phyloP scores from a whole-genome alignment of 2,888 invertebrate genomes.

The Lasius platythorax region DNA sequence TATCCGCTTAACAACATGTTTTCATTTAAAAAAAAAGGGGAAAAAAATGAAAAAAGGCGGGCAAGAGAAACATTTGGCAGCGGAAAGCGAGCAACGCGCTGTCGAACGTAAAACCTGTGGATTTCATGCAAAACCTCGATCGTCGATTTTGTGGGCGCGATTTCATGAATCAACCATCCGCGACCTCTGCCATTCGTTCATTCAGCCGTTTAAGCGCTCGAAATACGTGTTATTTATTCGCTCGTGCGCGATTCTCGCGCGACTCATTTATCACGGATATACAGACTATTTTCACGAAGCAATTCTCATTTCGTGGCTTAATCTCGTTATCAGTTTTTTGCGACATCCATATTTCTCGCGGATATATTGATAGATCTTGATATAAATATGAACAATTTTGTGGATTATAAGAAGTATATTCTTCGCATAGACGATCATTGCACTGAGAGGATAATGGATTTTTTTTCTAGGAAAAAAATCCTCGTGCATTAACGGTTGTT shows the following conservation, averaged over 20 bases:
- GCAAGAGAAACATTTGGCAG: neutral
- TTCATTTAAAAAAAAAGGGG: neutral
- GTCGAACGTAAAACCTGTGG: conserved; percentile 63
- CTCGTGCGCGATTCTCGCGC: conserved; percentile 30
- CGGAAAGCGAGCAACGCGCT: neutral
- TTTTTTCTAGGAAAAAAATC: neutral
- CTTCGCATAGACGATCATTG: neutral
- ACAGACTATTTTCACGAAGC: neutral
- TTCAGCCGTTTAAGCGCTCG: conserved; percentile 33
- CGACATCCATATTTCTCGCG: neutral
- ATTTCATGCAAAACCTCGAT: conserved; percentile 60
- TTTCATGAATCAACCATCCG: conserved; percentile 51
- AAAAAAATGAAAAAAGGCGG: neutral
- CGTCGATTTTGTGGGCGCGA: conserved; percentile 63
- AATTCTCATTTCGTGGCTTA: neutral
- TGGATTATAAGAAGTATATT: neutral
- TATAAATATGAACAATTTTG: neutral
- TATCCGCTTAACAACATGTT: conserved; percentile 27
- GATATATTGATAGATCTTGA: neutral
- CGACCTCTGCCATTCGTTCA: conserved; percentile 45
- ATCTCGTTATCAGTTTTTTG: conserved; percentile 9
- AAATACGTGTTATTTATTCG: conserved; percentile 49
- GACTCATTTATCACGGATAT: conserved; percentile 36
- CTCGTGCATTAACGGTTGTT: neutral
- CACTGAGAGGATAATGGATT: neutral